phyloP scores from a whole-genome alignment of 2,113 vertebrate species.

The Leptosomus discolor region DNA sequence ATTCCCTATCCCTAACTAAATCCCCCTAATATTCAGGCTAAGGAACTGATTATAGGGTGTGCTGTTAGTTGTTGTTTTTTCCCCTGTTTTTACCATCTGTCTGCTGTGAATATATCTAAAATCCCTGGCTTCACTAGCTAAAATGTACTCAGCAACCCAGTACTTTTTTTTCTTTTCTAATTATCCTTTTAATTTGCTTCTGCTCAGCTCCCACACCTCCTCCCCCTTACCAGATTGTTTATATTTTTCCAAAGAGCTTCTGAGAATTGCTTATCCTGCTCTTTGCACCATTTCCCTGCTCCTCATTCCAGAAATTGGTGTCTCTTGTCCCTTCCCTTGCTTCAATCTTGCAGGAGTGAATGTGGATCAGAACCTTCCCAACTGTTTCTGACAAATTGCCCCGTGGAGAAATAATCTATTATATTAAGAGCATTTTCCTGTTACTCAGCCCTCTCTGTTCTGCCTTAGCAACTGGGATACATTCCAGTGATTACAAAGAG shows the following conservation, averaged over 20 bases:
- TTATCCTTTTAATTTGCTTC: conserved; percentile 66
- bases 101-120: conserved; percentile 52
- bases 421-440: not conserved
- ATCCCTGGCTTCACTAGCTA: conserved; percentile 24
- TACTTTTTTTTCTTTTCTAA: conserved; percentile 41
- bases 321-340: not conserved
- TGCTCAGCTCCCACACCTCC: conserved; percentile 50
- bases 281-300: conserved; percentile 22
- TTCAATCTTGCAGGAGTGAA: not conserved
- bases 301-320: not conserved
- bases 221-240: conserved; percentile 64
- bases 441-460: not conserved
- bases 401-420: not conserved
- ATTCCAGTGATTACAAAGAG: not conserved
- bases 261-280: conserved; percentile 46
- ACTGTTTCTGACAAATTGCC: not conserved
- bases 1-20: not conserved
- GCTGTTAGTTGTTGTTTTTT: not conserved
- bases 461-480: not conserved
- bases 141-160: conserved; percentile 10
- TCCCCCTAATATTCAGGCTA: not conserved
- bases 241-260: conserved; percentile 50
- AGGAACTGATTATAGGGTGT: conserved; percentile 12
- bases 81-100: conserved; percentile 48
- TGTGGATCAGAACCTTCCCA: not conserved